Evolutionary conservation across 2,888 invertebrate genomes (phyloP), one percentile per base, ranked within the genome.

Genomic region (Acleris emargana): DNA sequence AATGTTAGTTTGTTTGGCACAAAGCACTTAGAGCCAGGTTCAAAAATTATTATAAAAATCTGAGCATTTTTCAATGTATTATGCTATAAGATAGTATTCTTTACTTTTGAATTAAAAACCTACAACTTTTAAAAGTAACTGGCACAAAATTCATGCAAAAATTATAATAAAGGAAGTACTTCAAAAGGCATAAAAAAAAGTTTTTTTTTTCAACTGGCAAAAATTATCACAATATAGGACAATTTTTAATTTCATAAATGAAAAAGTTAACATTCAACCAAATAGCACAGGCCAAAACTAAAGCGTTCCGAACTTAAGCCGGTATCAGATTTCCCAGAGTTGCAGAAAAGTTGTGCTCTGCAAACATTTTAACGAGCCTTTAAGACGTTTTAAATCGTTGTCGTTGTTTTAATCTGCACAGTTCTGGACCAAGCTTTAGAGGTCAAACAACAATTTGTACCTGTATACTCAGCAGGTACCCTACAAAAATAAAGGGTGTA

Each of bases 111-210:
- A 70, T 66, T 62, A 55, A 62, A 68, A 68, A 59, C 68, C 63
- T 71, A 71, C 63, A 57, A 42, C 42, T 42, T 64, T 67, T 67
- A 64, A 63, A 55, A 80, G 77, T 88, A 89, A 89, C 90, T 90
- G 89, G 89, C 90, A 90, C 89, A 88, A 85, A 84, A 88, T 87
- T 88, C 88, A 80, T 87, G 84, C 69, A 80, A 80, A 78, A 78
- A 51, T 58, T 49, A 68, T 68, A 49, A 59, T 42, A 20, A 43
- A 20, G 18, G 32, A 49, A 18, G n/a, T 20, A 17, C 47, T 47
- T 16, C 28, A 18, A 16, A 28, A n/a, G n/a, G 13, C 9, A 22
- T 11, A 4, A 57, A 20, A 45, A 47, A 13, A 22, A 9, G 16
- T 43, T 16, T 2, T 22, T 16, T 17, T 57, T 20, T 2, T 32